phyloP scores from a whole-genome alignment of 2,113 vertebrate species.

The Boleophthalmus pectinirostris region DNA sequence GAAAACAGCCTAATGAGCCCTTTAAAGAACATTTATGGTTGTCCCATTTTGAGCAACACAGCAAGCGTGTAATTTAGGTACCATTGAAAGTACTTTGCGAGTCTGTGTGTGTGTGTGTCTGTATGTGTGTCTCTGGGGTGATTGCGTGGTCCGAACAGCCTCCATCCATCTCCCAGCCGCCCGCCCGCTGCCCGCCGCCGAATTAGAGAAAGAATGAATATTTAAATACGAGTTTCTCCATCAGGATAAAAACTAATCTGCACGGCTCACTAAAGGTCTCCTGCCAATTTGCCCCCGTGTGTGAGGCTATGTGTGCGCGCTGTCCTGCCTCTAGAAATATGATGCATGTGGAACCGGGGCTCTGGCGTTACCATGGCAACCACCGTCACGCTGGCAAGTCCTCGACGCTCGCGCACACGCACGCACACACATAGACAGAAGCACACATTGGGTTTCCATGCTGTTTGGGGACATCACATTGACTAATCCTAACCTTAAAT shows the following conservation, averaged over 20 bases:
- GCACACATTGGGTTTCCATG: too few relatives aligned
- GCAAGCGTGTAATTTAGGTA: neutral
- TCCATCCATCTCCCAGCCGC: constrained; percentile 32
- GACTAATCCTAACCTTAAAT: too few relatives aligned
- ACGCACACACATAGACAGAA: neutral
- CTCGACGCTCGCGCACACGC: too few relatives aligned
- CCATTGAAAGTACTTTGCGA: constrained; percentile 8
- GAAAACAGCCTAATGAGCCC: too few relatives aligned
- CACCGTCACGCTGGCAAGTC: constrained; percentile 51
- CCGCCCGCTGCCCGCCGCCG: neutral
- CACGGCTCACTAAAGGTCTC: constrained; percentile 64
- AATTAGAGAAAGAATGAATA: constrained; percentile 69
- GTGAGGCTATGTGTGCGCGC: constrained; percentile 24
- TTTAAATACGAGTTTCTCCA: constrained; percentile 75
- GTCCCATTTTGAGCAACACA: neutral
- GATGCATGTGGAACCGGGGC: constrained; percentile 60
- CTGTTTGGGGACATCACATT: too few relatives aligned
- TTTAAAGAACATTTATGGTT: neutral
- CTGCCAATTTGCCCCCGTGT: constrained; percentile 45
- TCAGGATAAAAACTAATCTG: constrained; percentile 72
- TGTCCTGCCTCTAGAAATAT: constrained; percentile 65
- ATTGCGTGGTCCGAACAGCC: constrained; percentile 21
- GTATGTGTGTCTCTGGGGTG: neutral
- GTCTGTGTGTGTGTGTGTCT: neutral
- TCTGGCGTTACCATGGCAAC: constrained; percentile 74